Evolutionary conservation across 2,797 vertebrate species (phyloP).

Genomic region (Pampus argenteus): DNA sequence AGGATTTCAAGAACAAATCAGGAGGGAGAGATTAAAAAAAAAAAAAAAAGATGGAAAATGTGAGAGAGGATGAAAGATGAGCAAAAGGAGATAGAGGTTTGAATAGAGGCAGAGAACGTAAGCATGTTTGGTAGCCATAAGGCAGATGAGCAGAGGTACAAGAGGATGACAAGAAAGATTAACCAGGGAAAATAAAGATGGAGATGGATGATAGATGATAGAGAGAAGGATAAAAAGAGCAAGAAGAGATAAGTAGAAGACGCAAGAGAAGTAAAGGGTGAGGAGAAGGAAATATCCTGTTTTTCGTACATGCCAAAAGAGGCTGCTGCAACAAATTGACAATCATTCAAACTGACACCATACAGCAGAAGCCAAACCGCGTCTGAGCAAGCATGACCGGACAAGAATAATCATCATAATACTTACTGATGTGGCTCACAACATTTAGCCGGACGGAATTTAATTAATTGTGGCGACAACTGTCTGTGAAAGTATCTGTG

Average conservation of each 20-base stretch:
- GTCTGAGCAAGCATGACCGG: constrained; percentile 59
- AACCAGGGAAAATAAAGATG: constrained; percentile 5
- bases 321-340: constrained; percentile 50
- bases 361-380: constrained; percentile 65
- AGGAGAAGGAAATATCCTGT: constrained; percentile 20
- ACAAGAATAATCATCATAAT: constrained; percentile 66
- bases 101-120: background rate
- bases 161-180: background rate
- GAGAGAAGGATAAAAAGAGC: constrained; percentile 3
- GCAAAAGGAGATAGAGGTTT: background rate
- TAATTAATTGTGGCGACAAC: constrained; percentile 37
- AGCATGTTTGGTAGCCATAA: background rate
- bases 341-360: constrained; percentile 67
- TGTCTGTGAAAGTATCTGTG: constrained; percentile 13
- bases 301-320: constrained; percentile 20
- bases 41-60: constrained; percentile 9
- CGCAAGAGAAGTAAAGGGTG: background rate
- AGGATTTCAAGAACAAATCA: constrained; percentile 46
- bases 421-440: constrained; percentile 48
- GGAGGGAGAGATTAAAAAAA: constrained; percentile 24
- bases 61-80: constrained; percentile 2
- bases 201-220: constrained; percentile 16
- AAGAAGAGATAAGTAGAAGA: background rate
- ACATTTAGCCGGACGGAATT: constrained; percentile 44
- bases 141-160: constrained; percentile 18